Evolutionary conservation across 2,888 invertebrate genomes (phyloP), one percentile per base, ranked within the genome.

Genomic region (Sepioteuthis lessoniana): DNA sequence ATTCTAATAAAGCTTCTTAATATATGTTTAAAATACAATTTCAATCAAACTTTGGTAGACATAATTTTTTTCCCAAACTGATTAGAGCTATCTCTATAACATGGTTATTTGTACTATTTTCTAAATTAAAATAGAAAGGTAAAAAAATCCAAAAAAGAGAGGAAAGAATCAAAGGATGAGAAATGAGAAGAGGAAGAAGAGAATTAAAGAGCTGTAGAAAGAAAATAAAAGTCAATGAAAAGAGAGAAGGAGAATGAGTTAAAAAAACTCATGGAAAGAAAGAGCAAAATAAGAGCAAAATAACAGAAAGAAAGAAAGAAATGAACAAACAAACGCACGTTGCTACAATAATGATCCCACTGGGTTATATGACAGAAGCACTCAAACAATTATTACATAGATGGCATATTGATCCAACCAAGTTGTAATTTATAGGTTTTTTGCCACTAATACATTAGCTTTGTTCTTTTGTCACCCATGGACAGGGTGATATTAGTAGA

Each of bases 401-500:
- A 76, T n/a, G n/a, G 76, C 76, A 76, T 76, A 76, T 76, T 76
- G 76, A 76, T 76, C 76, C 76, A 76, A 76, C 55, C 55, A 55
- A 55, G 55, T 21, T 76, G n/a, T 76, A 76, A 76, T 76, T 76
- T 76, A 76, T 76, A 76, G 76, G 10, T 16, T 76, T 76, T 76
- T 76, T 76, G 76, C n/a, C 76, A 76, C n/a, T 76, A 16, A 76
- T 76, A 76, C 76, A 76, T 76, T 35, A 35, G 76, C 76, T n/a
- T 76, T 76, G 76, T 76, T 76, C 76, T 76, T 76, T 76, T 76
- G 76, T 76, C 76, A 76, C 76, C 76, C n/a, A 4, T 76, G 76
- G 76, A 76, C 76, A 76, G n/a, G n/a, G 76, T n/a, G n/a, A n/a
- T 76, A 76, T 76, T 76, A 76, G 76, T n/a, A n/a, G 76, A 76